Evolutionary conservation across 1,140 invertebrate genomes (phyloP).

Genomic region (Neodiprion fabricii): DNA sequence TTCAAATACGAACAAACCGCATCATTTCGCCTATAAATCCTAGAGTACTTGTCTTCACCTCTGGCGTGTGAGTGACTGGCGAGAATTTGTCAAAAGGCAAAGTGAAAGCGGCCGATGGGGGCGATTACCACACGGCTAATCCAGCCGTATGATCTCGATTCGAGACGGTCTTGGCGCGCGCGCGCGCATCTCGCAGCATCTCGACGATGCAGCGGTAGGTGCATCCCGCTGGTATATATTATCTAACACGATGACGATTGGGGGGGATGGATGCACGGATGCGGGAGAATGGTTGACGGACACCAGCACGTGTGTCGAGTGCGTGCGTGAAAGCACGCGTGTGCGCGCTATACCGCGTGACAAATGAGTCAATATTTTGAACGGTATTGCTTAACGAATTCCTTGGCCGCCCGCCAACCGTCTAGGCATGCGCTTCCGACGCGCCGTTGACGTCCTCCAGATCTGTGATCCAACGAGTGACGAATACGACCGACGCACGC

Average conservation of each 20-base stretch:
- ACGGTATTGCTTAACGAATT: constrained; percentile 14
- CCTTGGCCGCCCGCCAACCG: constrained; percentile 1
- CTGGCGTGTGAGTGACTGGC: too few species aligned
- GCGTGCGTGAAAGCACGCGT: background rate
- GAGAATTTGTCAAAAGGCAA: background rate
- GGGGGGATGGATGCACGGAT: too few species aligned
- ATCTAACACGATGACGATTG: background rate
- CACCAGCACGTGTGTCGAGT: background rate
- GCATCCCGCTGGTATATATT: background rate
- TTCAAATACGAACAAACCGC: too few species aligned
- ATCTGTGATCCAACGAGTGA: background rate
- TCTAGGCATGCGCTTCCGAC: background rate
- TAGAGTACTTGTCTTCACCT: too few species aligned
- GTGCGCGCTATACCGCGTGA: background rate
- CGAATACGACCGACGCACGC: background rate
- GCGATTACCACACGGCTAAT: background rate
- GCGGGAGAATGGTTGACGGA: too few species aligned
- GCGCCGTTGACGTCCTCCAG: background rate
- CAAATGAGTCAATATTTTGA: constrained; percentile 15
- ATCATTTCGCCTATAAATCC: too few species aligned
- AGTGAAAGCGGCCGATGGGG: background rate
- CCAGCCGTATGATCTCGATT: background rate
- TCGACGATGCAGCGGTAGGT: too few species aligned
- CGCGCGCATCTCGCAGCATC: too few species aligned
- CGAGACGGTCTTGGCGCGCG: background rate